phyloP scores from a whole-genome alignment of 2,113 vertebrate species.

The Cryptomyrus ogoouensis region DNA sequence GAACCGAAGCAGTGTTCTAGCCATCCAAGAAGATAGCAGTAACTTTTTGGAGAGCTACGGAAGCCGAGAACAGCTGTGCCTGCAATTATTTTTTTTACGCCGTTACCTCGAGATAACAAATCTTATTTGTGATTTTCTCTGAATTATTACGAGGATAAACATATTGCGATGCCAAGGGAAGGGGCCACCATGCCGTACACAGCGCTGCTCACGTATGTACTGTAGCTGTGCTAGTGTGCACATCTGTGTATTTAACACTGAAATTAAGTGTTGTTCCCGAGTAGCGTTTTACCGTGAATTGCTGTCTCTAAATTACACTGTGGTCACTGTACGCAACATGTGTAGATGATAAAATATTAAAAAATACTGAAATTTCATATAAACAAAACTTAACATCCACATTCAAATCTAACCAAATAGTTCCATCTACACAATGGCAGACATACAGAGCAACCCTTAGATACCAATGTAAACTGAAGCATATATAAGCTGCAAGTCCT shows the following conservation, averaged over 20 bases:
- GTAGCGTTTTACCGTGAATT: neutral
- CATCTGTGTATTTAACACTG: neutral
- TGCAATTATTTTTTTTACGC: neutral
- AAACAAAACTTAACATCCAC: neutral
- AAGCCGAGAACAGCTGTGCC: neutral
- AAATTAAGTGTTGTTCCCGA: neutral
- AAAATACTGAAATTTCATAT: neutral
- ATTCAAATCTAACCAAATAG: neutral
- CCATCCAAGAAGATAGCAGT: neutral
- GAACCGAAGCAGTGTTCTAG: neutral
- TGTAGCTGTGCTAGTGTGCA: neutral
- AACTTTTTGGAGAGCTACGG: neutral
- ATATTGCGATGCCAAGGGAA: neutral
- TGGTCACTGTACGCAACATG: neutral
- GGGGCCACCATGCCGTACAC: neutral
- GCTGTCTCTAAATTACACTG: neutral
- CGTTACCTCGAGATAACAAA: neutral
- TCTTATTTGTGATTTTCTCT: neutral
- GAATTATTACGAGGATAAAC: neutral
- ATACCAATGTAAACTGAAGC: neutral
- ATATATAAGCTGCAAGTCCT: neutral
- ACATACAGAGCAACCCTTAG: neutral
- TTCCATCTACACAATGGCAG: neutral
- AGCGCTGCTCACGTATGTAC: neutral
- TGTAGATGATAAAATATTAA: neutral